phyloP scores from a whole-genome alignment of 2,888 invertebrate genomes.

The Alsophila aescularia region DNA sequence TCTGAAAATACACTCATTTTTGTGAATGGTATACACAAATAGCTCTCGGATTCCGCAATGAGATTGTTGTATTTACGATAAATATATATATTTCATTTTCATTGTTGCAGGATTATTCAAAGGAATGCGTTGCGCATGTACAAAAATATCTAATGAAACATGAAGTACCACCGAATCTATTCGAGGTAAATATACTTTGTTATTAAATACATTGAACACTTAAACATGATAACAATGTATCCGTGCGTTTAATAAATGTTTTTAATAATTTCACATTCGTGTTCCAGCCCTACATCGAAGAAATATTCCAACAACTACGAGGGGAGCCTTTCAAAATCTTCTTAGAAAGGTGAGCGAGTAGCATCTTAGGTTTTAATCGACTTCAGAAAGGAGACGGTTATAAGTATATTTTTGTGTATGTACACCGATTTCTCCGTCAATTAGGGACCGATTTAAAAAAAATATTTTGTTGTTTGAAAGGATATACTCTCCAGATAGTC shows the following conservation, averaged over 20 bases:
- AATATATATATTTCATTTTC: constrained; percentile 18
- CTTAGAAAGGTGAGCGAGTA: constrained; percentile 93
- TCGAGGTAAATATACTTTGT: constrained; percentile 90
- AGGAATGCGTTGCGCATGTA: constrained; percentile 98
- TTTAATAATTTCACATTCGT: constrained; percentile 19
- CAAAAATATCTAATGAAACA: constrained; percentile 98
- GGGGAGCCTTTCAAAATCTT: constrained; percentile 99
- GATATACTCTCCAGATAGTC: too few species aligned
- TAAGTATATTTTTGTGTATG: too few species aligned
- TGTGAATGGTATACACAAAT: constrained; percentile 29
- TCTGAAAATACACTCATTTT: constrained; percentile 13
- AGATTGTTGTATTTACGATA: background rate
- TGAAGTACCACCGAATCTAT: constrained; percentile 98
- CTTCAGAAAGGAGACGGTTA: too few species aligned
- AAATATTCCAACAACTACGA: constrained; percentile 98
- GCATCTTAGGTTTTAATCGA: background rate
- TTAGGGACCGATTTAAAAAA: too few species aligned
- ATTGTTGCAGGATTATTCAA: constrained; percentile 96
- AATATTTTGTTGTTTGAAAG: too few species aligned
- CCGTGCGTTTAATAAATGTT: constrained; percentile 2
- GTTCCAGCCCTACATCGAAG: constrained; percentile 99
- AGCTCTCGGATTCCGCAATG: constrained; percentile 19
- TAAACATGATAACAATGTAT: background rate
- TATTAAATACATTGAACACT: background rate
- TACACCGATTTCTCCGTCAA: too few species aligned